Evolutionary conservation across 2,888 invertebrate genomes (phyloP).

Genomic region (Steinernema carpocapsae): DNA sequence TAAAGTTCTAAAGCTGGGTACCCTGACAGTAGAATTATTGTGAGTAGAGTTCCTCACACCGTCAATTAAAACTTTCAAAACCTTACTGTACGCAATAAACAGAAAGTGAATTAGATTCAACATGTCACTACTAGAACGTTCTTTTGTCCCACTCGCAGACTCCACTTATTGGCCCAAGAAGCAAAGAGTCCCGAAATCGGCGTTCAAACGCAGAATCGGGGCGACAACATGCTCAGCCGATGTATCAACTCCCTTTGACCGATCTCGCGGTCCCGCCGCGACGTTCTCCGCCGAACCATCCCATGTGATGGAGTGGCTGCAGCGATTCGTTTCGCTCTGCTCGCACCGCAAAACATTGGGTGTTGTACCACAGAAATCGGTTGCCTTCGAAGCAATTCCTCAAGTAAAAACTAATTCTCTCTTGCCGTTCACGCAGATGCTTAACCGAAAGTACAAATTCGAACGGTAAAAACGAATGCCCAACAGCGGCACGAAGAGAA

Average conservation of each 20-base stretch:
- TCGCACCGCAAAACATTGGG: neutral
- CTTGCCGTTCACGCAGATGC: neutral
- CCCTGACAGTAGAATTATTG: too few relatives aligned
- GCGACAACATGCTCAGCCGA: too few relatives aligned
- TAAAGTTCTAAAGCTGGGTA: too few relatives aligned
- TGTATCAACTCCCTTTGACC: neutral
- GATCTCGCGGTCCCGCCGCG: neutral
- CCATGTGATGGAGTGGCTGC: conserved; percentile 5
- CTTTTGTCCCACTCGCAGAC: too few relatives aligned
- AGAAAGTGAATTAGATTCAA: too few relatives aligned
- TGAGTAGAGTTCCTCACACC: too few relatives aligned
- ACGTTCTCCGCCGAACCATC: neutral
- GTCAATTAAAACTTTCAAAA: too few relatives aligned
- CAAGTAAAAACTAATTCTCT: neutral
- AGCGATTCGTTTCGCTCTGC: neutral
- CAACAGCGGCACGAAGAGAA: conserved; percentile 1
- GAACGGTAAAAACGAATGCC: conserved; percentile 9
- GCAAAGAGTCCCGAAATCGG: too few relatives aligned
- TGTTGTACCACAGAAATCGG: neutral
- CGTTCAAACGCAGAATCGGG: too few relatives aligned
- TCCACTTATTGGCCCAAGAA: too few relatives aligned
- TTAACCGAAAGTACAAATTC: neutral
- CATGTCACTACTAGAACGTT: too few relatives aligned
- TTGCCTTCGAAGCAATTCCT: neutral
- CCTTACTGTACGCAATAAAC: too few relatives aligned